Evolutionary conservation across 2,113 vertebrate species (phyloP).

Genomic region (Centropristis striata): DNA sequence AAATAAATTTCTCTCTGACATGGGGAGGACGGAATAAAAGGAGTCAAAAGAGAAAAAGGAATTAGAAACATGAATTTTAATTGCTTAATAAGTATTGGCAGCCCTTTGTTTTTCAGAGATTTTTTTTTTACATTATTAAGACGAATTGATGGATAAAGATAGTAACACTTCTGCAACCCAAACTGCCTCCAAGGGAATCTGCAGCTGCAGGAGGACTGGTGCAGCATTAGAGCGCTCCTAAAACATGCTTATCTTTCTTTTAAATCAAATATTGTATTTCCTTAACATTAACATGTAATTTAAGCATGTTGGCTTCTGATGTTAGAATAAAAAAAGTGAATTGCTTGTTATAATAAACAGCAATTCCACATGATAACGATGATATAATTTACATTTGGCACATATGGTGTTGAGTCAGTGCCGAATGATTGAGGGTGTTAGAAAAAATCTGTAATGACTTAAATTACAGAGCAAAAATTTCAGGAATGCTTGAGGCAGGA

Average conservation of each 20-base stretch:
- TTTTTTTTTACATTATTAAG: constrained; percentile 60
- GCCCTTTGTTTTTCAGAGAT: constrained; percentile 57
- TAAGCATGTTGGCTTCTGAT: constrained; percentile 18
- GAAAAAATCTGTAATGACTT: constrained; percentile 26
- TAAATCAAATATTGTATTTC: constrained; percentile 39
- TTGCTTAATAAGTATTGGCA: constrained; percentile 61
- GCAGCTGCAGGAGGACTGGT: constrained; percentile 34
- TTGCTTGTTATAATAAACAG: constrained; percentile 31
- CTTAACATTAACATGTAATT: constrained; percentile 32
- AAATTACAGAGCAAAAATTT: constrained; percentile 37
- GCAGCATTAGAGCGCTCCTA: constrained; percentile 6
- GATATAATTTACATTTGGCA: constrained; percentile 43
- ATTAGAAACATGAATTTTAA: constrained; percentile 60
- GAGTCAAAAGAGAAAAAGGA: constrained; percentile 38
- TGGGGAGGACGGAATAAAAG: constrained; percentile 9
- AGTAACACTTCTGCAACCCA: constrained; percentile 45
- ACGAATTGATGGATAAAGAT: constrained; percentile 66
- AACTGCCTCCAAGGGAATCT: constrained; percentile 48
- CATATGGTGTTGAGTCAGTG: constrained; percentile 26
- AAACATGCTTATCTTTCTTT: constrained; percentile 23
- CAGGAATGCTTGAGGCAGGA: constrained; percentile 17
- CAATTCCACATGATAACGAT: not conserved
- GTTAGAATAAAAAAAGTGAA: constrained; percentile 20
- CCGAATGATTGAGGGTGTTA: constrained; percentile 15
- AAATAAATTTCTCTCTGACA: constrained; percentile 65